Conservation (phyloP, 1,140 invertebrate genomes). For the Chrysopa pallens region DNA sequence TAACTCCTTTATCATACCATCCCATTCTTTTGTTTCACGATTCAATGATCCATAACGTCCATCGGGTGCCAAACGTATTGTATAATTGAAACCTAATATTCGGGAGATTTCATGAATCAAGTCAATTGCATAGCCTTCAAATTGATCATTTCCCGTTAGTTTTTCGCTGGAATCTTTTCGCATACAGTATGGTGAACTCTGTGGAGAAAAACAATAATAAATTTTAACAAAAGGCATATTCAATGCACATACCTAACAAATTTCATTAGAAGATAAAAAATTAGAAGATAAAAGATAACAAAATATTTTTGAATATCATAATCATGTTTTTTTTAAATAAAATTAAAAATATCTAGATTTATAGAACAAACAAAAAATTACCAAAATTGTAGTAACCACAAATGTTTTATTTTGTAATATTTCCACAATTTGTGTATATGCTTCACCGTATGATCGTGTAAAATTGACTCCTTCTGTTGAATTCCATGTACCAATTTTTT, state of each 20-base stretch:
- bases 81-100: constrained; percentile 80
- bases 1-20: constrained; percentile 85
- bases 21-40: constrained; percentile 46
- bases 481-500: constrained; percentile 80
- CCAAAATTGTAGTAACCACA: constrained; percentile 78
- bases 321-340: neutral
- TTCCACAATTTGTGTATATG: constrained; percentile 66
- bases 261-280: constrained; percentile 2
- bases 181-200: constrained; percentile 89
- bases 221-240: too few species aligned
- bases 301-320: constrained; percentile 3
- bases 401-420: constrained; percentile 85
- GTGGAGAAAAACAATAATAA: constrained; percentile 7
- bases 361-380: constrained; percentile 33
- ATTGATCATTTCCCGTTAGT: constrained; percentile 68
- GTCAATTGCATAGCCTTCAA: constrained; percentile 76
- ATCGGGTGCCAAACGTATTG: constrained; percentile 63
- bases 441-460: constrained; percentile 68
- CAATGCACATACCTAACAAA: too few species aligned
- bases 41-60: constrained; percentile 35
- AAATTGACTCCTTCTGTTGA: constrained; percentile 77
- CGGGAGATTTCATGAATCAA: constrained; percentile 75
- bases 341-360: constrained; percentile 3
- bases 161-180: constrained; percentile 62
- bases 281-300: neutral